Conservation (phyloP, 2,888 invertebrate genomes). For the Escarpia spicata region DNA sequence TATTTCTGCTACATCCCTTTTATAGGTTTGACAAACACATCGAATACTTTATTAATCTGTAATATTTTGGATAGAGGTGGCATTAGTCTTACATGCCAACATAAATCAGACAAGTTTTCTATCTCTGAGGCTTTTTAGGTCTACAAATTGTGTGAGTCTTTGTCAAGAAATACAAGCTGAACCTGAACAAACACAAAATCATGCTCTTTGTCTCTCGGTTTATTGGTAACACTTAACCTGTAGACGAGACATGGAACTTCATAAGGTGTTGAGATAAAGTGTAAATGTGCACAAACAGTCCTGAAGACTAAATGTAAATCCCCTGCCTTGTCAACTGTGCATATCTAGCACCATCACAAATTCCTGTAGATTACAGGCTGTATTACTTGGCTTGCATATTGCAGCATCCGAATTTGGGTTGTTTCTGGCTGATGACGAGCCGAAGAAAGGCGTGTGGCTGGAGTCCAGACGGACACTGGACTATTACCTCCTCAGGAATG, state of each 20-base stretch:
- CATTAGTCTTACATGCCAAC: slow-evolving; percentile 37
- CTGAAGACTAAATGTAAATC: not conserved
- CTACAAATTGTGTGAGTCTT: not conserved
- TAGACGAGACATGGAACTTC: not conserved
- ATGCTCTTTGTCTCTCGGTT: not conserved
- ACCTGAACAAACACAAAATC: not conserved
- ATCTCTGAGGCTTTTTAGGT: not conserved
- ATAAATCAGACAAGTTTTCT: not conserved
- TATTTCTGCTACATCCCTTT: not conserved
- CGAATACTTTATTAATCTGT: not conserved
- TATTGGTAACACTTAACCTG: not conserved
- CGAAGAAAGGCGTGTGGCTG: slow-evolving; percentile 92
- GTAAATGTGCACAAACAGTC: not conserved
- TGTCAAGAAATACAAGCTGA: not conserved
- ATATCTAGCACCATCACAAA: not conserved
- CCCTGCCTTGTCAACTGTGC: too few relatives aligned
- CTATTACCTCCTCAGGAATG: slow-evolving; percentile 94
- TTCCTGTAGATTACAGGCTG: not conserved
- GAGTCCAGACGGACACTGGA: slow-evolving; percentile 93
- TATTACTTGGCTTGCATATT: slow-evolving; percentile 18
- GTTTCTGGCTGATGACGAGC: slow-evolving; percentile 95
- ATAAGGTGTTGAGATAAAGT: not conserved
- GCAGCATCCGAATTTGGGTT: slow-evolving; percentile 95
- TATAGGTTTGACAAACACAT: not conserved
- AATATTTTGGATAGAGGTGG: not conserved